Evolutionary conservation across 2,113 vertebrate species (phyloP).

Genomic region (Polypterus bichir): DNA sequence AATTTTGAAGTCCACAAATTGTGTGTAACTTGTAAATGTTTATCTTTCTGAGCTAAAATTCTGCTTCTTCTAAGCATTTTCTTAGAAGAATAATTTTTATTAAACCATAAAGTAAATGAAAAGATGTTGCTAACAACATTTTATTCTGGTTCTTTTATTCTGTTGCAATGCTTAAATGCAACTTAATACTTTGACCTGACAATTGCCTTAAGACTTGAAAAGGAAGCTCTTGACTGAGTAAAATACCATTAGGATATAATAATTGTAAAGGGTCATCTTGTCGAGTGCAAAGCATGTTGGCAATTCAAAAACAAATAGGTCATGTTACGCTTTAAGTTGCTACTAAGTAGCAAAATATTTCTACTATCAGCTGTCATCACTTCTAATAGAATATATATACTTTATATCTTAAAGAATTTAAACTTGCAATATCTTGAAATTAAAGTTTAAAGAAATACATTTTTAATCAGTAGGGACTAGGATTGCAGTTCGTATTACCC

Average conservation of each 20-base stretch:
- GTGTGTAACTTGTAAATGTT: too few species aligned
- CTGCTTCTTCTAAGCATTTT: too few species aligned
- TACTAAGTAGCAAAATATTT: constrained; percentile 9
- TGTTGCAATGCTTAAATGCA: constrained; percentile 12
- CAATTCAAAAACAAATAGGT: constrained; percentile 20
- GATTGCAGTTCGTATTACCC: not conserved
- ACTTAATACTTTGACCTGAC: constrained; percentile 21
- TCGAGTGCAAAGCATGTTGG: constrained; percentile 12
- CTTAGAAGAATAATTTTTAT: too few species aligned
- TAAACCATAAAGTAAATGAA: not conserved
- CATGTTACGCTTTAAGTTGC: constrained; percentile 14
- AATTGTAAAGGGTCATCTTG: constrained; percentile 21
- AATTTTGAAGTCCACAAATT: too few species aligned
- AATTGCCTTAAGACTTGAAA: constrained; percentile 21
- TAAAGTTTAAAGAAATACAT: too few species aligned
- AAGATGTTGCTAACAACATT: constrained; percentile 6
- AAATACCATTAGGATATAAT: constrained; percentile 20
- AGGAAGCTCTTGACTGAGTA: constrained; percentile 17
- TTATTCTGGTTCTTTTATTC: constrained; percentile 8
- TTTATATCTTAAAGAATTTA: not conserved
- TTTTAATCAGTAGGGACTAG: not conserved
- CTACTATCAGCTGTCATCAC: not conserved
- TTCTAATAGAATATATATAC: not conserved
- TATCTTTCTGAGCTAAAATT: too few species aligned
- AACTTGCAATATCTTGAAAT: not conserved